phyloP scores from a whole-genome alignment of 1,140 invertebrate genomes.

The Drosophila ohnishii region DNA sequence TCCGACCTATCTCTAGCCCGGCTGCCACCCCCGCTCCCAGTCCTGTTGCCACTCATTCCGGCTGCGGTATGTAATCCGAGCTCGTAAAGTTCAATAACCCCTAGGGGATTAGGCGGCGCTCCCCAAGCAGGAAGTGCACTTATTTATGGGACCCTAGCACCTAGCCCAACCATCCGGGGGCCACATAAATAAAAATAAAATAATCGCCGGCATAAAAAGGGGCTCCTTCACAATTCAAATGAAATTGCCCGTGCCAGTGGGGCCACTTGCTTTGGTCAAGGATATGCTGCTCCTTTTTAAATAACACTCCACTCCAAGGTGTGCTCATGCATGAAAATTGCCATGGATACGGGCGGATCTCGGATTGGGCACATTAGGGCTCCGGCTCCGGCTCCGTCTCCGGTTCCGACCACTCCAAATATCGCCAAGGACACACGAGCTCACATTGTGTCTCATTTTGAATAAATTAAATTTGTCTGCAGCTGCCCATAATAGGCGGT shows the following conservation, averaged over 20 bases:
- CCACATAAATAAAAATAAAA: constrained; percentile 60
- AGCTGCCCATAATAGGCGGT: constrained; percentile 57
- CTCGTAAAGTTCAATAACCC: constrained; percentile 78
- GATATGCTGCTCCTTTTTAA: constrained; percentile 58
- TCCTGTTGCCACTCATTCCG: constrained; percentile 25
- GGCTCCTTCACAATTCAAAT: constrained; percentile 68
- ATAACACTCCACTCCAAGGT: constrained; percentile 54
- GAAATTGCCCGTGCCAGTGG: constrained; percentile 67
- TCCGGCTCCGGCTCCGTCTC: neutral
- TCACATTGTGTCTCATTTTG: constrained; percentile 66
- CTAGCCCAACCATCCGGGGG: constrained; percentile 34
- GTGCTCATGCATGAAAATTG: constrained; percentile 66
- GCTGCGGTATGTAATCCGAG: constrained; percentile 52
- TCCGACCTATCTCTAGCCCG: neutral
- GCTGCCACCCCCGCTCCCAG: neutral
- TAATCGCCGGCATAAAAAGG: constrained; percentile 46
- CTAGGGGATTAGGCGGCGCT: constrained; percentile 21
- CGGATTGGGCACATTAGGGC: constrained; percentile 24
- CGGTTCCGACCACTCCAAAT: constrained; percentile 31
- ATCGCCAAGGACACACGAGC: constrained; percentile 56
- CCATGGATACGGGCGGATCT: constrained; percentile 30
- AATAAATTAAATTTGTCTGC: constrained; percentile 75
- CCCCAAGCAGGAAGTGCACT: constrained; percentile 62
- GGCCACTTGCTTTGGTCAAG: constrained; percentile 55
- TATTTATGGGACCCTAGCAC: constrained; percentile 54